A percentile compares a stretch with the other conserved stretches of the same genome.
Conservation (phyloP, 2,797 vertebrate species). For the Diceros bicornis region DNA sequence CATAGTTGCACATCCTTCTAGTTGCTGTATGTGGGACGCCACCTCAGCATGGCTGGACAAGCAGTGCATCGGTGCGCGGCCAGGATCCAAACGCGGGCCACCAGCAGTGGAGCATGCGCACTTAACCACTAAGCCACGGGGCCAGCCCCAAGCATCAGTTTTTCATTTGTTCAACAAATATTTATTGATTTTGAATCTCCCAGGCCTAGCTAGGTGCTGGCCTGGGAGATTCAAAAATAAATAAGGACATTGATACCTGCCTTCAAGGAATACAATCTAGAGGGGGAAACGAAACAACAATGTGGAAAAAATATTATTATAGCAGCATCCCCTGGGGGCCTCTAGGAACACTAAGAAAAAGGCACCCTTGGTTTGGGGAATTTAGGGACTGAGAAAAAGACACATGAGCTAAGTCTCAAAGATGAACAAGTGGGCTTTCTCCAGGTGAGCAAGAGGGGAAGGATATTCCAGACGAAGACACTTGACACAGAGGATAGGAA, state of each 20-base stretch:
- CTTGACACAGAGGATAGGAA: background rate
- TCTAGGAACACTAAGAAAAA: background rate
- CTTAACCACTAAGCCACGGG: too few relatives aligned
- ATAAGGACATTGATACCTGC: slow-evolving; percentile 19
- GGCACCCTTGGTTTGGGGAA: background rate
- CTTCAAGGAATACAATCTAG: slow-evolving; percentile 8
- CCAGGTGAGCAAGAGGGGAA: background rate
- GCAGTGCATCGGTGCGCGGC: too few relatives aligned
- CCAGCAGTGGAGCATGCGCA: too few relatives aligned
- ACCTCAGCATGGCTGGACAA: too few relatives aligned
- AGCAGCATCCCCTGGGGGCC: background rate
- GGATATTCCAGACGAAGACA: background rate
- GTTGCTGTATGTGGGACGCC: too few relatives aligned
- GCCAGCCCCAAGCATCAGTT: background rate
- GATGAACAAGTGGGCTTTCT: background rate
- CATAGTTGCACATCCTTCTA: too few relatives aligned
- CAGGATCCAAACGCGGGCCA: too few relatives aligned
- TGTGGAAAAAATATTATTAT: background rate
- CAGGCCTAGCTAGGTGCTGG: background rate
- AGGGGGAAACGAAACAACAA: background rate
- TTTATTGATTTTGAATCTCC: slow-evolving; percentile 10
- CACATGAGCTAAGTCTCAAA: background rate
- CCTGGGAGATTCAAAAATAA: slow-evolving; percentile 51
- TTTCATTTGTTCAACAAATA: slow-evolving; percentile 60
- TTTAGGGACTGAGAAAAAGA: background rate